Base-by-base conservation (phyloP, 2,797 vertebrate genomes). In the Jordanella pulchra region DNA sequence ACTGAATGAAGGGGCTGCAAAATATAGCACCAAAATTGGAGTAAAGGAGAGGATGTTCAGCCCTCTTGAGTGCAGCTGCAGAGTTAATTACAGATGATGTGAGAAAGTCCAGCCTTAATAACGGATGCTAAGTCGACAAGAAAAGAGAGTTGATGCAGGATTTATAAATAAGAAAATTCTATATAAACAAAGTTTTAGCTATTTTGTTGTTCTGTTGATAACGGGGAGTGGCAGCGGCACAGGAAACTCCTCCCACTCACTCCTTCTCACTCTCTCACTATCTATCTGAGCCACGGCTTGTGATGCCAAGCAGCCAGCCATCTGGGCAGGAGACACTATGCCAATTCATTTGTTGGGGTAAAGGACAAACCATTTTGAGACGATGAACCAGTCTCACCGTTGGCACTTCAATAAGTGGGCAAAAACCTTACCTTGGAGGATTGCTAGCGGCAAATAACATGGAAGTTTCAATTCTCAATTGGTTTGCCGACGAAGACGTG, bases 301-400 rank as follows among this genome's bases (percentile, higher is more conserved):
- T 79, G 81, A 87, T 94, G 93, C 94, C 94, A 95, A 88, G 89
- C 90, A 93, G 87, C 86, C 84, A 91, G 91, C 89, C 90, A 94
- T 89, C 92, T 90, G 91, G 91, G 87, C 92, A 93, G 88, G 69
- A 95, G 94, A 96, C 94, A 83, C 91, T 86, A 93, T 94, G 92
- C 92, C 93, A 94, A 92, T 86, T 81, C 76, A 66, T 73, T 83
- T 75, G 66, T 81, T 89, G 87, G 89, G 84, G 84, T 84, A 73
- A 86, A 84, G 87, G 90, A 91, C 50, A 56, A 79, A 84, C 78
- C 72, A 73, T 18, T 78, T 75, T 81, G 78, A 93, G 79, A 84
- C 78, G 71, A 83, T 53, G 69, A 79, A 71, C 18, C 73, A 67
- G 69, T 75, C 65, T 68, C 72, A 65, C 74, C 75, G 78, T 80